These are phyloP conservation scores for Esperia sulphurella DNA, from an alignment of 2,888 invertebrate genomes.

Conservation along the genomic window DNA sequence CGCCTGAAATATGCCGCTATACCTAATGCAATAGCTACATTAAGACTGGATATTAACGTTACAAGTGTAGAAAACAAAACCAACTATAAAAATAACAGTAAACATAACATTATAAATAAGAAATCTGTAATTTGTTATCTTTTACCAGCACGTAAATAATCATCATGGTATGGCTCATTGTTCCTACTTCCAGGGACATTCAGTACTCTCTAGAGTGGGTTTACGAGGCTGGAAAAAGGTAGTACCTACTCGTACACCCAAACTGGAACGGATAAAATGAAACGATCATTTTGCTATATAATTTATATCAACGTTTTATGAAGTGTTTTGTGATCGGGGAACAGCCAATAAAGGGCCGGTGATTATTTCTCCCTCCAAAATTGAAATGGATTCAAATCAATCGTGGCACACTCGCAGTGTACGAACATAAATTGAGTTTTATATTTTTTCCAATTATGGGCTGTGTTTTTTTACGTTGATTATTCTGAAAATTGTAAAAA, in stretches of 20 bases:
- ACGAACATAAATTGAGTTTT: conserved; percentile 45
- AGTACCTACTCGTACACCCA: conserved; percentile 21
- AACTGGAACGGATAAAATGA: conserved; percentile 31
- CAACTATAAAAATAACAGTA: too few relatives aligned
- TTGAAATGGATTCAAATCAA: conserved; percentile 46
- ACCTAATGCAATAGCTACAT: too few relatives aligned
- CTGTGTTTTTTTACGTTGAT: conserved; percentile 23
- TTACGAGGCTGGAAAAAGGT: conserved; percentile 39
- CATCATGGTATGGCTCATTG: neutral
- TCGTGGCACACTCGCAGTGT: conserved; percentile 32
- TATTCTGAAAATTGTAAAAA: neutral
- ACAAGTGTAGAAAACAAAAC: too few relatives aligned
- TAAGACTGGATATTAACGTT: too few relatives aligned
- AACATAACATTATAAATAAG: too few relatives aligned
- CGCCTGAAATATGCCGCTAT: too few relatives aligned
- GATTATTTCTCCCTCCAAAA: conserved; percentile 47
- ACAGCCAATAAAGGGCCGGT: conserved; percentile 42
- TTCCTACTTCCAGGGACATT: conserved; percentile 19
- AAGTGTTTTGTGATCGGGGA: conserved; percentile 49
- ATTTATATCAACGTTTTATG: conserved; percentile 51
- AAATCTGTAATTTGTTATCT: too few relatives aligned
- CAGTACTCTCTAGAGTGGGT: conserved; percentile 29
- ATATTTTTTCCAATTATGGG: conserved; percentile 44
- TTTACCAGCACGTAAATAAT: neutral
- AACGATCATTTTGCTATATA: conserved; percentile 46